phyloP scores from a whole-genome alignment of 2,888 invertebrate genomes.

The Chaitophorus viminalis region DNA sequence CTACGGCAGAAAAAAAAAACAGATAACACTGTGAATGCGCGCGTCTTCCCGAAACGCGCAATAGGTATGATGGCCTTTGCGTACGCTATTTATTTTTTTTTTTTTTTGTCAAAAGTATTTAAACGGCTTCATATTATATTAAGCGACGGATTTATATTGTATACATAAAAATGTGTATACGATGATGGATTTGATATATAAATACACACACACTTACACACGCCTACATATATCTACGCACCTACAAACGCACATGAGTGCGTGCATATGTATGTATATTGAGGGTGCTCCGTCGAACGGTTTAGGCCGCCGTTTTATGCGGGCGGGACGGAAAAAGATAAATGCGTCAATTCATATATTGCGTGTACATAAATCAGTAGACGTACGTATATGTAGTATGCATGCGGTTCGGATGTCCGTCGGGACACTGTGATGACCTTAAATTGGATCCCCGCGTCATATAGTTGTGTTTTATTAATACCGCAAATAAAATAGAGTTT shows the following conservation, averaged over 20 bases:
- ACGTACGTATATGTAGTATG: not conserved
- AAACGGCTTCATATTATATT: not conserved
- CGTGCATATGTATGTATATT: not conserved
- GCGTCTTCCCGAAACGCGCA: not conserved
- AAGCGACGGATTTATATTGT: no score
- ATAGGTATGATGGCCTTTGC: not conserved
- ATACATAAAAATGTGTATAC: not conserved
- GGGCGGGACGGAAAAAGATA: not conserved
- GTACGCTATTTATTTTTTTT: no score
- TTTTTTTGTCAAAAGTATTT: not conserved
- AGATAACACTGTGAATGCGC: not conserved
- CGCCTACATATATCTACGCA: no score
- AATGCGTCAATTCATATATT: conserved; percentile 48
- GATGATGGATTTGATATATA: not conserved
- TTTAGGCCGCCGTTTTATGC: not conserved
- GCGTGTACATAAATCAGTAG: conserved; percentile 48
- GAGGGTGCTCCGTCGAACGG: not conserved
- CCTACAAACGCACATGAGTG: not conserved
- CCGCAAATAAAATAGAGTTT: conserved; percentile 14
- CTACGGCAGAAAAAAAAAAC: not conserved
- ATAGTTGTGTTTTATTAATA: conserved; percentile 30
- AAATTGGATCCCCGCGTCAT: conserved; percentile 31
- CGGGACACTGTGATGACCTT: conserved; percentile 39
- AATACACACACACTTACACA: not conserved
- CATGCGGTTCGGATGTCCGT: conserved; percentile 42